Evolutionary conservation across 2,113 vertebrate species (phyloP).

Genomic region (Notothenia coriiceps): DNA sequence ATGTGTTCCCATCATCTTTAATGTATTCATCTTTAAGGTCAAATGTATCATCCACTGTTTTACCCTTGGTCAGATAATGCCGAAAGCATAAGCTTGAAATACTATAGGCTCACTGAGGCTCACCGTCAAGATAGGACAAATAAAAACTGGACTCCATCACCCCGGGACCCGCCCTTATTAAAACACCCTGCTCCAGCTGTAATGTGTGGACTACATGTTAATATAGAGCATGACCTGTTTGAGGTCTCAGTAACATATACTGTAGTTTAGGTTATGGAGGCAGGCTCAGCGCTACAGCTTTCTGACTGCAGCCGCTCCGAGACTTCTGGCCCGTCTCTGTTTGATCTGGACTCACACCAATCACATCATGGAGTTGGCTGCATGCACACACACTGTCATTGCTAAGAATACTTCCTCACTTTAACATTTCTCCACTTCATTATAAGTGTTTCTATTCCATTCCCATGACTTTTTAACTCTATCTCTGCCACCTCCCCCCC

Average conservation of each 20-base stretch:
- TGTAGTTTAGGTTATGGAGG: slow-evolving; percentile 19
- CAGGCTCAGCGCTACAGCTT: slow-evolving; percentile 38
- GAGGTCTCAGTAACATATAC: neutral
- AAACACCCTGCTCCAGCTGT: neutral
- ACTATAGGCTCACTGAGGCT: neutral
- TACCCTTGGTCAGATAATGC: no score
- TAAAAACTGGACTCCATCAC: neutral
- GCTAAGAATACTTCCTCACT: slow-evolving; percentile 45
- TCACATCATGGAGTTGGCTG: slow-evolving; percentile 20
- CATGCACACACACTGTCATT: slow-evolving; percentile 10
- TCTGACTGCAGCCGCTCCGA: slow-evolving; percentile 22
- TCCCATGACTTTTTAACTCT: slow-evolving; percentile 41
- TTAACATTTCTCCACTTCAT: slow-evolving; percentile 26
- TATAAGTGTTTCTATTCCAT: neutral
- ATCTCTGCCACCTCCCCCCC: neutral
- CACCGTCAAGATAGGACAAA: neutral
- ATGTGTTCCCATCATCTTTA: no score
- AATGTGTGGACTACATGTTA: neutral
- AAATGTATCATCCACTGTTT: no score
- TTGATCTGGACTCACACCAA: slow-evolving; percentile 39
- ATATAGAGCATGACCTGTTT: slow-evolving; percentile 10
- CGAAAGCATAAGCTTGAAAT: no score
- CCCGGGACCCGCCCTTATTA: neutral
- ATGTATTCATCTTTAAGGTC: no score
- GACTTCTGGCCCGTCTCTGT: slow-evolving; percentile 23